Percentiles rank a stretch among this genome's conserved stretches.
These are phyloP conservation scores for Notothenia rossii DNA, from an alignment of 2,113 vertebrate species.

Conservation along the genomic window DNA sequence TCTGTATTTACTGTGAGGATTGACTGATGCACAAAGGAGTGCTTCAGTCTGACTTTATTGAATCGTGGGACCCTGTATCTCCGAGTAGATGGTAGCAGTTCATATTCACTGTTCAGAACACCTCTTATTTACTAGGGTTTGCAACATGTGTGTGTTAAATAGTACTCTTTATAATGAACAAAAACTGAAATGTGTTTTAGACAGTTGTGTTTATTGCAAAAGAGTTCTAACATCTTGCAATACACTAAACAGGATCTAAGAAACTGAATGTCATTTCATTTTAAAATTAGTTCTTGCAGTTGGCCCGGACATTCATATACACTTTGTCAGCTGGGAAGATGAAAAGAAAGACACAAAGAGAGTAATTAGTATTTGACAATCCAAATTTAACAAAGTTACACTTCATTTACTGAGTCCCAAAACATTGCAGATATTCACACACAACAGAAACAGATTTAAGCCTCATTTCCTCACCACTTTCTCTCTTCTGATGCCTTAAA, in stretches of 20 bases:
- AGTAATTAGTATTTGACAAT: neutral
- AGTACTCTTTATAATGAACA: neutral
- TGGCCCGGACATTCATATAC: conserved; percentile 83
- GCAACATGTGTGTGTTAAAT: neutral
- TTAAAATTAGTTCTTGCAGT: conserved; percentile 68
- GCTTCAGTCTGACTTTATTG: no score
- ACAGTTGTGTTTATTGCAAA: neutral
- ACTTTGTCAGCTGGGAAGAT: conserved; percentile 78
- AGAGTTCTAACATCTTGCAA: no score
- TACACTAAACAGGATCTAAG: neutral
- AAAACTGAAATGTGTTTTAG: no score
- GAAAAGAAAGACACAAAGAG: conserved; percentile 2
- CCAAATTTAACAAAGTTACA: neutral
- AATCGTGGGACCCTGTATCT: no score
- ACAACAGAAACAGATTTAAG: neutral
- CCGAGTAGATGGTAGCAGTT: no score
- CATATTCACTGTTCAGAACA: no score
- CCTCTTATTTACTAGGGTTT: neutral
- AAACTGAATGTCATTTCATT: neutral
- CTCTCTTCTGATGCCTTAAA: conserved; percentile 51
- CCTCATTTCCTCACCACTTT: conserved; percentile 55
- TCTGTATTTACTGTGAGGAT: no score
- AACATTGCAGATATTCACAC: neutral
- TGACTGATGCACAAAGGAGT: no score
- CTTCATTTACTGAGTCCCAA: neutral